phyloP scores from a whole-genome alignment of 2,888 invertebrate genomes.

The Taenaris catops region DNA sequence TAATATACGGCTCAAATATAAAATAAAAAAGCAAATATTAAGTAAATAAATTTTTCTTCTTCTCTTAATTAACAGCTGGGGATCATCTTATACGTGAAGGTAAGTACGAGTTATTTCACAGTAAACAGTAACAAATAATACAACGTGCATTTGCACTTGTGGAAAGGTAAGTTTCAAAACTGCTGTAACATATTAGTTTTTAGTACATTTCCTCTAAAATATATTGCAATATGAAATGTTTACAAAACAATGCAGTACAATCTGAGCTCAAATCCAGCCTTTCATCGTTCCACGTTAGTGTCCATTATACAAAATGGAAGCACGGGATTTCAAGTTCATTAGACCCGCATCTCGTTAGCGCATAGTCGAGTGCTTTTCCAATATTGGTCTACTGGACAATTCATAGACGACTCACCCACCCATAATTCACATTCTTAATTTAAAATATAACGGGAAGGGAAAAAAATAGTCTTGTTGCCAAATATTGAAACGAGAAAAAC shows the following conservation, averaged over 20 bases:
- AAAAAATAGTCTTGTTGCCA: conserved; percentile 43
- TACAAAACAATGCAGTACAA: conserved; percentile 3
- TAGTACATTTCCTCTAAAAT: too few species aligned
- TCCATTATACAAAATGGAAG: conserved; percentile 71
- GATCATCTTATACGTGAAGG: too few species aligned
- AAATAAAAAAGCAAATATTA: too few species aligned
- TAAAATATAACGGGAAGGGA: conserved; percentile 21
- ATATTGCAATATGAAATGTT: too few species aligned
- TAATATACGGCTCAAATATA: too few species aligned
- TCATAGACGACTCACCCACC: conserved; percentile 28
- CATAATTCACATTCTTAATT: conserved; percentile 27
- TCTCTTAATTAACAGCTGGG: too few species aligned
- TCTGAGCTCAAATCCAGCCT: conserved; percentile 9
- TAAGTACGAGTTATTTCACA: too few species aligned
- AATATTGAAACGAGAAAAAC: conserved; percentile 64
- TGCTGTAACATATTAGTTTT: too few species aligned
- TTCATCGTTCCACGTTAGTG: conserved; percentile 47
- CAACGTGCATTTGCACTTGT: too few species aligned
- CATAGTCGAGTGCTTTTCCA: conserved; percentile 69
- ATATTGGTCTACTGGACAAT: conserved; percentile 65
- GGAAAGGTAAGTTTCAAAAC: too few species aligned
- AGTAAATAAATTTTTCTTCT: too few species aligned
- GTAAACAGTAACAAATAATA: too few species aligned
- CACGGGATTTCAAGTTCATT: conserved; percentile 75
- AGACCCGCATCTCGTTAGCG: conserved; percentile 70